These are phyloP conservation scores for Enhydra lutris DNA, from an alignment of 2,113 vertebrate species.

Conservation along the genomic window DNA sequence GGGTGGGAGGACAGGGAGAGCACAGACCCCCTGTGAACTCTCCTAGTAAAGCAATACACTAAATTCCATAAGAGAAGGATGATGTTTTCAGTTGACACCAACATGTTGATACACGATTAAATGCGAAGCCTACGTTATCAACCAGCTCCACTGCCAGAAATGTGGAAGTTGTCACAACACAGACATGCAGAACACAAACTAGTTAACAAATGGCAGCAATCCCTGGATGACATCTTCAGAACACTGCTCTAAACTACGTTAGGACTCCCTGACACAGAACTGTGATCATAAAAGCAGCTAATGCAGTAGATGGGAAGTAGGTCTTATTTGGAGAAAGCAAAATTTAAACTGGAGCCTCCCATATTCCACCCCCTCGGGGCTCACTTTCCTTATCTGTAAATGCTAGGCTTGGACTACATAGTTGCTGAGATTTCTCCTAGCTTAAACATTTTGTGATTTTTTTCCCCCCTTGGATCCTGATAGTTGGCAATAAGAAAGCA, in stretches of 20 bases:
- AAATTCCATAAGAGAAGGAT: not conserved
- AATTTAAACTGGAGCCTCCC: not conserved
- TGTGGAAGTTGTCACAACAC: not conserved
- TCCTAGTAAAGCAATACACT: not conserved
- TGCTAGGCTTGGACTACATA: rapidly evolving
- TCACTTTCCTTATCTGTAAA: not conserved
- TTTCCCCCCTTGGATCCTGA: not conserved
- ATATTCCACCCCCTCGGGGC: not conserved
- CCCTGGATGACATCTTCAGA: not conserved
- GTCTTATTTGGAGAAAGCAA: not conserved
- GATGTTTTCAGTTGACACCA: not conserved
- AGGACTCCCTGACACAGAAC: not conserved
- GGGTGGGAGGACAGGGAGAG: not conserved
- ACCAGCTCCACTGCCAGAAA: not conserved
- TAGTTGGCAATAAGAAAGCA: not conserved
- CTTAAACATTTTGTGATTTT: not conserved
- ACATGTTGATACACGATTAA: not conserved
- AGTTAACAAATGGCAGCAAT: not conserved
- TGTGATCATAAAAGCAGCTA: not conserved
- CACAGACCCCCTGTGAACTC: not conserved
- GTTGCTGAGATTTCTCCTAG: not conserved
- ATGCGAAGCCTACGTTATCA: not conserved
- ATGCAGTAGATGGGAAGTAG: not conserved
- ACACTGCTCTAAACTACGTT: not conserved
- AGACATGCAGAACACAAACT: not conserved